Base-by-base conservation (phyloP, 2,888 invertebrate species). In the Melanostoma mellinum region DNA sequence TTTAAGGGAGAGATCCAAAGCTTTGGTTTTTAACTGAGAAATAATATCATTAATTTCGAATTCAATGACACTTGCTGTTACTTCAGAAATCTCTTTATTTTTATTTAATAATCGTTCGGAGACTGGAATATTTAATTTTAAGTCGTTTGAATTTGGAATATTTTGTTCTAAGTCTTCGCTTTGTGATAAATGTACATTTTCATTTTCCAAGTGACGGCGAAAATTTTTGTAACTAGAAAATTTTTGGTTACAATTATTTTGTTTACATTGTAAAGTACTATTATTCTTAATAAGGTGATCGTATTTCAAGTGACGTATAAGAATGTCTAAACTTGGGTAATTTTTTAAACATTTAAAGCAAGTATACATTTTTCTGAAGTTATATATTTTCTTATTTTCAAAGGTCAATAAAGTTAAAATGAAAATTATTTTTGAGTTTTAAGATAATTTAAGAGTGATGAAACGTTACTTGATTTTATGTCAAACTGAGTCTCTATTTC, bases 201-300 rank as follows among this genome's bases (percentile, higher is more conserved):
- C 6, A 20, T 4, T 48, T 42, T 73, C 73, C 48, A 82, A 68
- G 72, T 82, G 81, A 9, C 60, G 44, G 35, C 76, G 76, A 63
- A 69, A 82, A 48, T 48, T 50, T 20, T 48, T 69, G 53, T 73
- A 82, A 42, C 69, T 71, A 40, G 77, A 73, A 48, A 77, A 77
- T 50, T 44, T 63, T 76, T 82, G 72, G n/a, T 76, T 48, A 52
- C 68, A 82, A 42, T 73, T 63, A 6, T 76, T 52, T 63, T 82
- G 77, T 30, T 61, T 65, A 48, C 78, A 78, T 30, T 58, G 73
- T 30, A 84, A 46, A 6, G 36, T 71, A 38, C 38, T 69, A 65
- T 55, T 69, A 65, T 55, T 63, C 53, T 30, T 73, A 6, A 58
- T 58, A 55, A 78, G 55, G 8, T 84, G 77, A 8, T 78, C 69